A percentile compares a stretch with the other conserved stretches of the same genome.
Evolutionary conservation across 2,797 vertebrate species (phyloP).

Genomic region (Vespertilio murinus): DNA sequence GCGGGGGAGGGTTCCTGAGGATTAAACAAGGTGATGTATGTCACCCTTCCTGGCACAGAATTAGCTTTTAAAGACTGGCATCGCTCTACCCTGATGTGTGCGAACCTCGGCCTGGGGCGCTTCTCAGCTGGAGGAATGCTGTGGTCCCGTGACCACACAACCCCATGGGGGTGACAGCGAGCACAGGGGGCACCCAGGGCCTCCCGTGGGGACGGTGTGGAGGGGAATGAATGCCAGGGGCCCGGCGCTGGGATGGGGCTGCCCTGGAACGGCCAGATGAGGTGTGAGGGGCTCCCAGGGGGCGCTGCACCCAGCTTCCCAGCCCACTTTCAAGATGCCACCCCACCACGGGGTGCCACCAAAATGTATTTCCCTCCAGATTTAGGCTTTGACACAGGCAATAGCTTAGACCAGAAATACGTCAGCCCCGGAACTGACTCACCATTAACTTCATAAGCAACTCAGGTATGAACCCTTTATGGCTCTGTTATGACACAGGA

Average conservation of each 20-base stretch:
- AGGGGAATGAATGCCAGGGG: not conserved
- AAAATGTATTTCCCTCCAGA: conserved; percentile 26
- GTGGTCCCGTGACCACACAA: not conserved
- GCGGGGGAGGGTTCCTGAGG: not conserved
- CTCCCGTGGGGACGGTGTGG: fast-evolving
- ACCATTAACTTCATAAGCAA: conserved; percentile 54
- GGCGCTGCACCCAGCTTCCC: not conserved
- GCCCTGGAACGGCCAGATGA: not conserved
- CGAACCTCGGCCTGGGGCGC: not conserved
- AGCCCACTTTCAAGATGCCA: not conserved
- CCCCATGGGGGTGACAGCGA: not conserved
- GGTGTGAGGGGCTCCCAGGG: not conserved
- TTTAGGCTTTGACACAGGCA: conserved; percentile 25
- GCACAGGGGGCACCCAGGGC: not conserved
- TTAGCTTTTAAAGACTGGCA: not conserved
- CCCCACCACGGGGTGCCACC: not conserved
- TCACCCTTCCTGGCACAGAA: not conserved
- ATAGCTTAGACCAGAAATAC: conserved; percentile 43
- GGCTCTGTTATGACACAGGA: conserved; percentile 1
- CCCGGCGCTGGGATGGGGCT: not conserved
- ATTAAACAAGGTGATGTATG: fast-evolving
- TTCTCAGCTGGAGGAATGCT: not conserved
- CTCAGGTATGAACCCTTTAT: conserved; percentile 8
- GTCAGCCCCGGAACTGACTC: conserved; percentile 16
- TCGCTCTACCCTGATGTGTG: not conserved